Evolutionary conservation across 2,113 vertebrate genomes (phyloP).

Genomic region (Fulica atra): DNA sequence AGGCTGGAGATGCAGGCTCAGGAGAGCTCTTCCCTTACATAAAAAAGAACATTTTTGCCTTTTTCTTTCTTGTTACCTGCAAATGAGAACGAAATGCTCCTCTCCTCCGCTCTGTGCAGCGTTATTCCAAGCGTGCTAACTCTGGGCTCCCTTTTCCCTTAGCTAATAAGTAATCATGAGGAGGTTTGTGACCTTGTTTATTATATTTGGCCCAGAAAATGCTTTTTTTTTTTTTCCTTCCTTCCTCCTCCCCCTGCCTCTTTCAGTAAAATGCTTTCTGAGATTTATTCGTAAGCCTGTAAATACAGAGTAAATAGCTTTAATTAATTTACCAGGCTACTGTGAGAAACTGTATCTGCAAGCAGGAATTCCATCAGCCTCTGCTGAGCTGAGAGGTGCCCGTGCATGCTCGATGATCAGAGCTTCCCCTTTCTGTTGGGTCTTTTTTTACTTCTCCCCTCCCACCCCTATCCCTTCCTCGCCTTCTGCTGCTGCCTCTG

Average conservation of each 20-base stretch:
- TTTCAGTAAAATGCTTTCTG: conserved; percentile 59
- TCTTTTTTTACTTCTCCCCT: too few species aligned
- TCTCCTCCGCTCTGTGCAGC: not conserved
- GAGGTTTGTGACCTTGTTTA: conserved; percentile 62
- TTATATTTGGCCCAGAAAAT: conserved; percentile 67
- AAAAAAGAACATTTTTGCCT: not conserved
- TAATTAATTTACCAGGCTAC: conserved; percentile 71
- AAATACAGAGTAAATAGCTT: conserved; percentile 62
- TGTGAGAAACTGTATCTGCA: conserved; percentile 25
- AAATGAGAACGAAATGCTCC: not conserved
- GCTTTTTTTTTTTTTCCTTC: not conserved
- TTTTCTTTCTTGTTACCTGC: not conserved
- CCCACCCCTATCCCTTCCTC: not conserved
- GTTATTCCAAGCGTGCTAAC: not conserved
- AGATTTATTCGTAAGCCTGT: conserved; percentile 69
- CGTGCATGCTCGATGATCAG: not conserved
- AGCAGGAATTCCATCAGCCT: conserved; percentile 5
- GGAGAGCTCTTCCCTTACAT: conserved; percentile 4
- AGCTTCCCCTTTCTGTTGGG: not conserved
- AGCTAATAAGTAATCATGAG: conserved; percentile 72
- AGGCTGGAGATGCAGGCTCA: not conserved
- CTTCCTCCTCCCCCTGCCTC: conserved; percentile 9
- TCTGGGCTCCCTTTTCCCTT: conserved; percentile 48
- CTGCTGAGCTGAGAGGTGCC: not conserved
- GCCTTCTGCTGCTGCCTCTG: not conserved